Conservation (phyloP, 2,888 invertebrate genomes). For the Temnothorax unifasciatus region DNA sequence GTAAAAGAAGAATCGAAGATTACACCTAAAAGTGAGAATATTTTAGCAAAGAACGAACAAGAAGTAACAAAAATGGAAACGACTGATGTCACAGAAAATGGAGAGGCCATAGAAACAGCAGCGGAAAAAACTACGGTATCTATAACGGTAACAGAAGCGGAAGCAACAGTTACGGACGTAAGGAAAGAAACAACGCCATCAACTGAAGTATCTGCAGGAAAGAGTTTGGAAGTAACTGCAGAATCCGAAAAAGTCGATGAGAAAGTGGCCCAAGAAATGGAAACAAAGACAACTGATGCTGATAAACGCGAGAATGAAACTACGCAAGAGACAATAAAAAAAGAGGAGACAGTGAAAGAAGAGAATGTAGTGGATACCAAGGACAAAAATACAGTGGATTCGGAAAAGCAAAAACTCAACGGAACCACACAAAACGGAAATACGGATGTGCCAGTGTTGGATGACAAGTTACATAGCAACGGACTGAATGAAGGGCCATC, state of each 20-base stretch:
- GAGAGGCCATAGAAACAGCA: constrained; percentile 54
- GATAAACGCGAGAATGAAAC: constrained; percentile 73
- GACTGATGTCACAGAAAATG: constrained; percentile 66
- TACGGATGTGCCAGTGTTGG: constrained; percentile 70
- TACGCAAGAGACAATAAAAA: constrained; percentile 67
- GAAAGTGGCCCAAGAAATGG: constrained; percentile 65
- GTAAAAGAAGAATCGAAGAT: constrained; percentile 61
- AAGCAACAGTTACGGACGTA: constrained; percentile 67
- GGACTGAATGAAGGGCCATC: constrained; percentile 80
- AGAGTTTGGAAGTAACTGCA: constrained; percentile 55
- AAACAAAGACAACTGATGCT: constrained; percentile 70
- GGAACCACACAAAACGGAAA: constrained; percentile 79
- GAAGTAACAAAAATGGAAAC: constrained; percentile 68
- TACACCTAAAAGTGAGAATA: constrained; percentile 57
- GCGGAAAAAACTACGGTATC: constrained; percentile 66
- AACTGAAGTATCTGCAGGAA: constrained; percentile 54
- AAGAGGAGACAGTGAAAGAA: constrained; percentile 72
- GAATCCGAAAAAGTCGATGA: constrained; percentile 79
- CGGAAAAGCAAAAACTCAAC: constrained; percentile 78
- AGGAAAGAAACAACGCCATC: constrained; percentile 68
- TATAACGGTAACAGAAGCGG: constrained; percentile 65
- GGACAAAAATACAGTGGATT: constrained; percentile 70
- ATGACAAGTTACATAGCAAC: constrained; percentile 82
- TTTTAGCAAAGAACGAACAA: constrained; percentile 57
- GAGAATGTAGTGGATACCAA: constrained; percentile 69